Percentiles rank a stretch among this genome's conserved stretches.
phyloP scores from a whole-genome alignment of 2,797 vertebrate genomes.

The Leptatherina wallacei region DNA sequence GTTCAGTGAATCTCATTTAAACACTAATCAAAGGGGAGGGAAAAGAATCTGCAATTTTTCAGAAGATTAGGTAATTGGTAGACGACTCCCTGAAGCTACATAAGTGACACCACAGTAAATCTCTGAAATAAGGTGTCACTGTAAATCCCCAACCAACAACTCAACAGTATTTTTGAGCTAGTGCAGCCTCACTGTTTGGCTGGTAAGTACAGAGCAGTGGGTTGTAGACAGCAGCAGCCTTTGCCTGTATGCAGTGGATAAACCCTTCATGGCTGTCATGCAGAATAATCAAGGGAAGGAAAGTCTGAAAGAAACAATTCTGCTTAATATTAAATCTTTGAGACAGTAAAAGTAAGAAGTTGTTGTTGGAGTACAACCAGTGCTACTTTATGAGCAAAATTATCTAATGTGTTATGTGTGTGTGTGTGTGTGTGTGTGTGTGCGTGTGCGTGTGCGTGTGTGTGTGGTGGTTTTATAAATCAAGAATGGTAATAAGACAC shows the following conservation, averaged over 20 bases:
- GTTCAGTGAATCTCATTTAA: conserved; percentile 16
- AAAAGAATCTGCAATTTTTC: conserved; percentile 27
- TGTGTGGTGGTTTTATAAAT: too few relatives aligned
- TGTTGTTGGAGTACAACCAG: background rate
- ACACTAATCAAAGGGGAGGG: conserved; percentile 27
- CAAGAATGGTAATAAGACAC: too few relatives aligned
- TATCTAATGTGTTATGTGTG: too few relatives aligned
- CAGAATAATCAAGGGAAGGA: conserved; percentile 50
- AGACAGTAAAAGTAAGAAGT: conserved; percentile 28
- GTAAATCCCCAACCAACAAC: conserved; percentile 46
- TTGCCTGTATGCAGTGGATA: conserved; percentile 33
- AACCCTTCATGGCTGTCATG: conserved; percentile 60
- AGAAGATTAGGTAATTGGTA: conserved; percentile 37
- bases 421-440: too few relatives aligned
- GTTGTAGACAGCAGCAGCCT: conserved; percentile 27
- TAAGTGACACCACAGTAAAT: conserved; percentile 75
- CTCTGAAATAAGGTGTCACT: conserved; percentile 76
- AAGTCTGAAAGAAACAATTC: conserved; percentile 42
- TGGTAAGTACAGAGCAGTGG: conserved; percentile 49
- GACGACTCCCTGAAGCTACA: conserved; percentile 32
- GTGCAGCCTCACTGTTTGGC: conserved; percentile 50
- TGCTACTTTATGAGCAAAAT: background rate
- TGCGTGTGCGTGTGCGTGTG: too few relatives aligned
- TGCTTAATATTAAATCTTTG: conserved; percentile 18
- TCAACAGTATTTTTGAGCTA: conserved; percentile 56